These are phyloP conservation scores for Acrocephalus arundinaceus DNA, from an alignment of 2,113 vertebrate species.

Conservation along the genomic window DNA sequence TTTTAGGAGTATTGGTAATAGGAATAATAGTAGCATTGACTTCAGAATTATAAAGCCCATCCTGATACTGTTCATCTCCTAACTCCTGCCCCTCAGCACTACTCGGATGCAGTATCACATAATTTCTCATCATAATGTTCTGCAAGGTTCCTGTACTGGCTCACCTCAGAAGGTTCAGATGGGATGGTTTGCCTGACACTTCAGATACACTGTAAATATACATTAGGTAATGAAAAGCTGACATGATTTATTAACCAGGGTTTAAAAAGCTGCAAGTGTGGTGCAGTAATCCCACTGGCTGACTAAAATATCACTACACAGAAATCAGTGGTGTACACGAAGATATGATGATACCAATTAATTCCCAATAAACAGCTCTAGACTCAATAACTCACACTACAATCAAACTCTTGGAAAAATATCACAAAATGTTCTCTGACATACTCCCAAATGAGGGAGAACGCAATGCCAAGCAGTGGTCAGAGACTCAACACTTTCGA, in stretches of 20 bases:
- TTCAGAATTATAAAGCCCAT: background rate
- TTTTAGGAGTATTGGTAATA: background rate
- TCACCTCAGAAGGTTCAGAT: background rate
- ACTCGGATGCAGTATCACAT: background rate
- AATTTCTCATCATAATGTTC: background rate
- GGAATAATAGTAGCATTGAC: background rate
- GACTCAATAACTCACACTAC: background rate
- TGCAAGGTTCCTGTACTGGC: background rate
- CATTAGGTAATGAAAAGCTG: background rate
- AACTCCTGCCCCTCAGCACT: background rate
- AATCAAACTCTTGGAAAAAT: background rate
- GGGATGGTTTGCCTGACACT: background rate
- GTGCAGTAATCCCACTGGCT: background rate
- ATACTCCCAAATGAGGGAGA: background rate
- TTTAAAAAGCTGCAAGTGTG: background rate
- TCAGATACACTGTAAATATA: background rate
- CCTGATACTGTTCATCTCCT: background rate
- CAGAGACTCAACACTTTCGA: background rate
- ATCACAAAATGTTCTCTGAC: background rate
- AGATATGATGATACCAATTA: background rate
- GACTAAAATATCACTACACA: background rate
- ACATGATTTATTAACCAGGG: background rate
- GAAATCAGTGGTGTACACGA: background rate
- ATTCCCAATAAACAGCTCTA: background rate
- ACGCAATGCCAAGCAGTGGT: background rate